Conservation (phyloP, 2,888 invertebrate genomes). For the Pristionchus maxplancki region DNA sequence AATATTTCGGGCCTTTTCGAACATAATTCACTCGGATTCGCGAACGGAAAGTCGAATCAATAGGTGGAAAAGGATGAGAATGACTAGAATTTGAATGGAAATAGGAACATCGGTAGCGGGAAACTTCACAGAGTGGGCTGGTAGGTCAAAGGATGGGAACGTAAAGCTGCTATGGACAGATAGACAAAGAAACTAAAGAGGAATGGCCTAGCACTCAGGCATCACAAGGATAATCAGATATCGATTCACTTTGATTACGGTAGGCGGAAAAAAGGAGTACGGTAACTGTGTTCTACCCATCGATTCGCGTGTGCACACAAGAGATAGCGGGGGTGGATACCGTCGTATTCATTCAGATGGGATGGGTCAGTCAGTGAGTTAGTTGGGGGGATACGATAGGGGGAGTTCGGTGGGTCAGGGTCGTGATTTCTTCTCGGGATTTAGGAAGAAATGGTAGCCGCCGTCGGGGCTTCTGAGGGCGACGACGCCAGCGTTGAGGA, state of each 20-base stretch:
- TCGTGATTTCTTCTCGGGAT: not conserved
- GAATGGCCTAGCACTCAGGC: slow-evolving; percentile 19
- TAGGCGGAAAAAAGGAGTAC: not conserved
- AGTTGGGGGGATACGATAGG: not conserved
- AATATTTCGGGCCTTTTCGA: not conserved
- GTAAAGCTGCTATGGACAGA: not conserved
- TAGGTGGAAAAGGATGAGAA: not conserved
- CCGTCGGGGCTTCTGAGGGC: not conserved
- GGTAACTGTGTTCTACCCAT: not conserved
- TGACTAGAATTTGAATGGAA: not conserved
- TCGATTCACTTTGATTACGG: not conserved
- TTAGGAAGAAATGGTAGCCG: not conserved
- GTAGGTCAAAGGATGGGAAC: not conserved
- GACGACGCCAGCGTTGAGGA: not conserved
- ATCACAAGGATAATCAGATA: slow-evolving; percentile 27
- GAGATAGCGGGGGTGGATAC: not conserved
- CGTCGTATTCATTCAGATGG: slow-evolving; percentile 24
- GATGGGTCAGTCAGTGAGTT: slow-evolving; percentile 7
- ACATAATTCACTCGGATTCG: slow-evolving; percentile 9
- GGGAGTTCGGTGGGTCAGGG: slow-evolving; percentile 26
- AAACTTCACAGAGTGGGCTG: slow-evolving; percentile 19
- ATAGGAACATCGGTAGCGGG: not conserved
- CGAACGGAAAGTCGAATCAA: not conserved
- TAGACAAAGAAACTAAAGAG: not conserved
- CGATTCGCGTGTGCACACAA: slow-evolving; percentile 23